A percentile compares a stretch with the other conserved stretches of the same genome.
Conservation (phyloP, 64 coral and sea anemone species). For the Pocillopora damicornis region DNA sequence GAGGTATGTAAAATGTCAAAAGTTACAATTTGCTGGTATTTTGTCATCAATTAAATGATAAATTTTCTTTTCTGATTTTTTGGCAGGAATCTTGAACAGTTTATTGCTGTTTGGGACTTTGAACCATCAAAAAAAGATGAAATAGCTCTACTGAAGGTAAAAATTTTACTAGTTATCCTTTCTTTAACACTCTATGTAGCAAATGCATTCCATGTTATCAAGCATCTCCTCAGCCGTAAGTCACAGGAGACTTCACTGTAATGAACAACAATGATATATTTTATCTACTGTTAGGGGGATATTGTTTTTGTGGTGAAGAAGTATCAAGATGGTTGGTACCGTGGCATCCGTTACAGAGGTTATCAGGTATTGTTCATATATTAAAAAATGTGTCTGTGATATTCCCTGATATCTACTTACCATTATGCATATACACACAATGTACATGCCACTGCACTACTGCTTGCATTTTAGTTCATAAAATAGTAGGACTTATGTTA, state of each 20-base stretch:
- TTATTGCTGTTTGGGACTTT: slow-evolving; percentile 52
- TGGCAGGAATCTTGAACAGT: slow-evolving; percentile 35
- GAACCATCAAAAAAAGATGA: slow-evolving; percentile 49
- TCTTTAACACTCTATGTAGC: no score
- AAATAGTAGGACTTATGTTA: no score
- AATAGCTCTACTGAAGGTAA: slow-evolving; percentile 46
- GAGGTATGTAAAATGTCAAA: no score
- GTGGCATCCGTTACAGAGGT: slow-evolving; percentile 46
- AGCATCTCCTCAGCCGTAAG: neutral
- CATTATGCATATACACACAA: no score
- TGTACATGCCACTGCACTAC: no score
- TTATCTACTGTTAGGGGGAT: slow-evolving; percentile 40
- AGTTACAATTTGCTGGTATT: neutral
- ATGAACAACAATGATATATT: neutral
- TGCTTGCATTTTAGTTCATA: no score
- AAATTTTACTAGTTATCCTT: neutral
- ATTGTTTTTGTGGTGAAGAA: slow-evolving; percentile 57
- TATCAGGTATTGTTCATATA: slow-evolving; percentile 36
- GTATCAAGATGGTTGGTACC: slow-evolving; percentile 60
- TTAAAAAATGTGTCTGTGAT: no score
- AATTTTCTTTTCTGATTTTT: neutral
- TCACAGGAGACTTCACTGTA: neutral
- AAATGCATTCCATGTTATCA: neutral
- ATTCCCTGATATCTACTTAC: no score
- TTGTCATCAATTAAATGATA: neutral